phyloP scores from a whole-genome alignment of 2,888 invertebrate species.

The Leucophenga montana region DNA sequence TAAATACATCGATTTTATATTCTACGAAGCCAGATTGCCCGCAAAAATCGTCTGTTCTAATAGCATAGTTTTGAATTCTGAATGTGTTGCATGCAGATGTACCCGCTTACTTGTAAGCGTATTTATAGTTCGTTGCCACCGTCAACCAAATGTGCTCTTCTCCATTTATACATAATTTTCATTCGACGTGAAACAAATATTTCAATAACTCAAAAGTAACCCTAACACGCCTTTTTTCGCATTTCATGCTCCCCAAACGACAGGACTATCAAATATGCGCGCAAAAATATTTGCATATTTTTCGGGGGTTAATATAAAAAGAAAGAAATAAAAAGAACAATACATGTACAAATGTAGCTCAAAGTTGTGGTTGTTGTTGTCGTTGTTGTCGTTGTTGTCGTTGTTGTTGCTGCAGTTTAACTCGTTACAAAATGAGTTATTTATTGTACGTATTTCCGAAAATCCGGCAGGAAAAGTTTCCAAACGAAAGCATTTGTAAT shows the following conservation, averaged over 20 bases:
- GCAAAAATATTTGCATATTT: conserved; percentile 24
- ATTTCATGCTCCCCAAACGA: neutral
- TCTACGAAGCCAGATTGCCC: too few relatives aligned
- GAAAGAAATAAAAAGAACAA: neutral
- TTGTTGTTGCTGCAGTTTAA: conserved; percentile 15
- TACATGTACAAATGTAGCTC: neutral
- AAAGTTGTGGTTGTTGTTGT: neutral
- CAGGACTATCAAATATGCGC: conserved; percentile 21
- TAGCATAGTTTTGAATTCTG: too few relatives aligned
- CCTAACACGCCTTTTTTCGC: neutral
- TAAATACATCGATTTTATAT: too few relatives aligned
- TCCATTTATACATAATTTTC: too few relatives aligned
- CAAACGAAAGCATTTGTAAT: conserved; percentile 12
- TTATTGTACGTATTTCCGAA: conserved; percentile 67
- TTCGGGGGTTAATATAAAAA: neutral
- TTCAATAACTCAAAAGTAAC: conserved; percentile 12
- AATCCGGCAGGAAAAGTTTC: neutral
- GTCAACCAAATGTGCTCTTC: too few relatives aligned
- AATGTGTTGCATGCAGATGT: too few relatives aligned
- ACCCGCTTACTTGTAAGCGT: too few relatives aligned
- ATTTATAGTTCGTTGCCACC: too few relatives aligned
- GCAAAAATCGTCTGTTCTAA: too few relatives aligned
- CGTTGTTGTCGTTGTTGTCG: neutral
- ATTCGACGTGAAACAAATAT: neutral
- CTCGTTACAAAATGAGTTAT: conserved; percentile 60